Evolutionary conservation across 2,797 vertebrate genomes (phyloP).

Genomic region (Coilia nasus): DNA sequence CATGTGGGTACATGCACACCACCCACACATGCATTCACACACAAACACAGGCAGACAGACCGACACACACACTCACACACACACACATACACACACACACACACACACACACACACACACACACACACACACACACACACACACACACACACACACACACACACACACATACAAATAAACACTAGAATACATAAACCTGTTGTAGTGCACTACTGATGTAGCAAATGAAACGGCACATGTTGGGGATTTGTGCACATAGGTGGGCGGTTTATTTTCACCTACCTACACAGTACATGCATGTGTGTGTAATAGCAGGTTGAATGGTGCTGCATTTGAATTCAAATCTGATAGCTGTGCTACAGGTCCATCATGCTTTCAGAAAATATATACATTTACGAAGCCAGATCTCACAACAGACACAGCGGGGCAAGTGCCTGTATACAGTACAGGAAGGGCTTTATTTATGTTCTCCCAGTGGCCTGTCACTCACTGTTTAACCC

Average conservation of each 20-base stretch:
- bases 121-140: not conserved
- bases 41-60: too few relatives aligned
- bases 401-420: not conserved
- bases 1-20: too few relatives aligned
- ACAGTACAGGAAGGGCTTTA: not conserved
- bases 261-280: not conserved
- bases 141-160: not conserved
- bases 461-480: not conserved
- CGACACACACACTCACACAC: not conserved
- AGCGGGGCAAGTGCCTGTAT: not conserved
- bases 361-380: not conserved
- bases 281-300: not conserved
- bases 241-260: not conserved
- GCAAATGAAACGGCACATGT: not conserved
- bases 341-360: not conserved
- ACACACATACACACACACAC: not conserved
- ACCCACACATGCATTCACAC: too few relatives aligned
- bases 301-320: not conserved
- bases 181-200: not conserved
- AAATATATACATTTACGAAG: not conserved
- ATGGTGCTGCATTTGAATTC: not conserved
- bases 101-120: not conserved
- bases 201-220: not conserved
- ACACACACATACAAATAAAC: not conserved
- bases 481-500: not conserved